A percentile compares a stretch with the other conserved stretches of the same genome.
Conservation (phyloP, 2,113 vertebrate genomes). For the Regulus satrapa region DNA sequence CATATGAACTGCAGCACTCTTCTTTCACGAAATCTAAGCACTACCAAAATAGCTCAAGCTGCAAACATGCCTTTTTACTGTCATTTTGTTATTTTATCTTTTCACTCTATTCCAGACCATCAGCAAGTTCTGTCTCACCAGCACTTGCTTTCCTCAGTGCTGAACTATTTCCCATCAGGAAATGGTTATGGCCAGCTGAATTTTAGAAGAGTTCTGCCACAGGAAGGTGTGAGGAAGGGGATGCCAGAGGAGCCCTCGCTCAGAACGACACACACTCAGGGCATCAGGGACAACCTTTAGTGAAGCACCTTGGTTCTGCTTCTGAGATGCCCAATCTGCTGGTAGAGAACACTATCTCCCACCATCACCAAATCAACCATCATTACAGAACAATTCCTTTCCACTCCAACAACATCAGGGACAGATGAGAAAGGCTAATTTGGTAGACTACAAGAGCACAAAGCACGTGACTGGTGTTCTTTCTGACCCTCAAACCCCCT, state of each 20-base stretch:
- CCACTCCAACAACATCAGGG: not conserved
- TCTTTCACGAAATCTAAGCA: not conserved
- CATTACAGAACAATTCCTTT: not conserved
- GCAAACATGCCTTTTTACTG: not conserved
- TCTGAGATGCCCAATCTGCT: not conserved
- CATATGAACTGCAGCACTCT: not conserved
- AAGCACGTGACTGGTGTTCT: not conserved
- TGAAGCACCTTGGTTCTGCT: not conserved
- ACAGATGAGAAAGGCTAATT: not conserved
- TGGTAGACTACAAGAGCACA: not conserved
- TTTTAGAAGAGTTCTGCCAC: not conserved
- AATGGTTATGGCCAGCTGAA: not conserved
- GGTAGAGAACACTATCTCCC: not conserved
- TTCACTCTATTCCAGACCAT: not conserved
- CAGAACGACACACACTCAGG: not conserved
- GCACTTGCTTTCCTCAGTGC: not conserved
- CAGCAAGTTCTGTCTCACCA: not conserved
- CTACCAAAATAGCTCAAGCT: not conserved
- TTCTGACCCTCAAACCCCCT: not conserved
- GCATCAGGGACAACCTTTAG: not conserved
- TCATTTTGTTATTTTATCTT: not conserved
- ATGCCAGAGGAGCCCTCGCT: accelerated
- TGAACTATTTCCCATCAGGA: not conserved
- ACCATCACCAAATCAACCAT: not conserved
- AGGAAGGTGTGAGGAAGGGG: not conserved